Conservation (phyloP, 2,888 invertebrate genomes). For the Isoperla grammatica region DNA sequence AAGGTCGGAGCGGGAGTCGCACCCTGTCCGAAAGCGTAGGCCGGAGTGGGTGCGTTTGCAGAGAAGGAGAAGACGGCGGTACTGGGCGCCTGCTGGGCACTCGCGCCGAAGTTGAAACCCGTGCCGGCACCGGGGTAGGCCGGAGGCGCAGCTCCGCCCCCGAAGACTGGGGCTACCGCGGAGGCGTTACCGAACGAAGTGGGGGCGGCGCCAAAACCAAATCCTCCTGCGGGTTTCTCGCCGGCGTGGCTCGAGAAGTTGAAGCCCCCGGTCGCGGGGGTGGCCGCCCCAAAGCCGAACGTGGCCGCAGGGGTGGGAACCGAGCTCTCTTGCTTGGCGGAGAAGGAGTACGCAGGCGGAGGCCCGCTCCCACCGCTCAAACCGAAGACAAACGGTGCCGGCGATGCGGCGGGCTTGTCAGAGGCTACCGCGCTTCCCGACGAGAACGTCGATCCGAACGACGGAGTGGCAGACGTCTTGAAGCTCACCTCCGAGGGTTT, state of each 20-base stretch:
- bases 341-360: background rate
- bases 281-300: background rate
- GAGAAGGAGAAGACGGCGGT: conserved; percentile 16
- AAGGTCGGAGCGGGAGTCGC: conserved; percentile 36
- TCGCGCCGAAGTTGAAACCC: conserved; percentile 22
- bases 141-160: background rate
- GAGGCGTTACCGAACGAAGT: no score
- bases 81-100: conserved; percentile 1
- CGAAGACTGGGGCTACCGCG: no score
- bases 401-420: background rate
- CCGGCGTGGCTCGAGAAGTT: background rate
- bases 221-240: background rate
- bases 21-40: conserved; percentile 9
- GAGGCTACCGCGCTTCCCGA: background rate
- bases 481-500: background rate
- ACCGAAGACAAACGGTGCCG: background rate
- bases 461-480: background rate
- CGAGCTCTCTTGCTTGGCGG: background rate
- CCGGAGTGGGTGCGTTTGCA: background rate
- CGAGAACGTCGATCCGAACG: background rate
- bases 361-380: background rate
- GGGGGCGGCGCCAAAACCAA: background rate
- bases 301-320: no score
- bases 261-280: background rate
- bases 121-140: background rate